A percentile compares a stretch with the other conserved stretches of the same genome.
Conservation (phyloP, 2,888 invertebrate genomes). For the Vanessa cardui region DNA sequence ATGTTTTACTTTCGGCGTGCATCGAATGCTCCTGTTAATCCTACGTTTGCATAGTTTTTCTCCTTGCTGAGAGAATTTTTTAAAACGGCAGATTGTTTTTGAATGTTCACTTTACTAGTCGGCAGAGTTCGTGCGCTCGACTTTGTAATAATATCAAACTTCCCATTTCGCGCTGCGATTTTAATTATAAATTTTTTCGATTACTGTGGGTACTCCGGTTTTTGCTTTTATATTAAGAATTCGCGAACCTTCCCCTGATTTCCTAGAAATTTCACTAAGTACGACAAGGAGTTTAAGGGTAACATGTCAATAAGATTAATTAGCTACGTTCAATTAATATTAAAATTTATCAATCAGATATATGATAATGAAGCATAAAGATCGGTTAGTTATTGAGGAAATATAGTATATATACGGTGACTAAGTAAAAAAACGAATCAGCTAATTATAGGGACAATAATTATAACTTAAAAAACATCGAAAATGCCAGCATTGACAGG, state of each 20-base stretch:
- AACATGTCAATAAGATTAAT: background rate
- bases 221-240: background rate
- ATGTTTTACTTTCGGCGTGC: background rate
- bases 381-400: no score
- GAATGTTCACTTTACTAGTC: slow-evolving; percentile 46
- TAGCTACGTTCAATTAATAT: background rate
- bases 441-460: slow-evolving; percentile 40
- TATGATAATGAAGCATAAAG: no score
- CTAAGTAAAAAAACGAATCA: slow-evolving; percentile 20
- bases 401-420: background rate
- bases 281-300: background rate
- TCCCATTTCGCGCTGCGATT: slow-evolving; percentile 40
- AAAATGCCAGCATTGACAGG: slow-evolving; percentile 44
- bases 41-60: slow-evolving; percentile 26
- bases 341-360: no score
- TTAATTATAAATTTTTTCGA: slow-evolving; percentile 42
- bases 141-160: slow-evolving; percentile 42
- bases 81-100: slow-evolving; percentile 43
- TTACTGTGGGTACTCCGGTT: slow-evolving; percentile 13
- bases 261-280: background rate
- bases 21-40: slow-evolving; percentile 6
- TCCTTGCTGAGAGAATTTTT: slow-evolving; percentile 39
- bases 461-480: slow-evolving; percentile 42
- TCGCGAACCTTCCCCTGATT: slow-evolving; percentile 1
- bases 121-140: slow-evolving; percentile 40